Percentiles rank a stretch among this genome's conserved stretches.
These are phyloP conservation scores for Nysson spinosus DNA, from an alignment of 2,888 invertebrate genomes.

Conservation along the genomic window DNA sequence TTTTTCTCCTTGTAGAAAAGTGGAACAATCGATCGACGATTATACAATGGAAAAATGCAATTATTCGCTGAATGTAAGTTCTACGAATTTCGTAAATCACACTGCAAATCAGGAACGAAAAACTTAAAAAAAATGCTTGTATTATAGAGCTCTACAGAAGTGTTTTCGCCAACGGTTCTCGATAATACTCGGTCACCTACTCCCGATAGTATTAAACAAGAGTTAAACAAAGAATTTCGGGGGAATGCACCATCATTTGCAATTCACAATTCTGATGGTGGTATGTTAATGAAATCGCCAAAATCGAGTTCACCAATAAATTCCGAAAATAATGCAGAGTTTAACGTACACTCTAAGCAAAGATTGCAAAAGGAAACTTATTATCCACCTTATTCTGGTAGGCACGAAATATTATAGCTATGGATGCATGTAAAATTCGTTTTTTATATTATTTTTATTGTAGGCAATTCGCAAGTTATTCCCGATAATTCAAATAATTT, in stretches of 20 bases:
- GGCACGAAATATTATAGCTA: too few relatives aligned
- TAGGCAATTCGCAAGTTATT: too few relatives aligned
- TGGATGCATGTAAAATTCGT: too few relatives aligned
- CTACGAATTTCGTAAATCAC: too few relatives aligned
- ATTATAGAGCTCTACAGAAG: constrained; percentile 25
- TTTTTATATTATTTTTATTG: too few relatives aligned
- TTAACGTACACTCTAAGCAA: constrained; percentile 27
- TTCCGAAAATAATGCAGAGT: constrained; percentile 17
- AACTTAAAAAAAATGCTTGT: not conserved
- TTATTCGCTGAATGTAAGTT: constrained; percentile 35
- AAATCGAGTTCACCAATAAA: constrained; percentile 14
- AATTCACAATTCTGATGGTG: constrained; percentile 11
- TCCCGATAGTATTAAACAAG: constrained; percentile 3
- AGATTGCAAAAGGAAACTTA: constrained; percentile 20
- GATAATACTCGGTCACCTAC: constrained; percentile 17
- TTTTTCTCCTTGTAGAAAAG: constrained; percentile 39
- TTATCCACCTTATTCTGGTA: constrained; percentile 31
- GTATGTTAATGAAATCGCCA: constrained; percentile 3
- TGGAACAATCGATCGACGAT: constrained; percentile 35
- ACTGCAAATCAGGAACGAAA: too few relatives aligned
- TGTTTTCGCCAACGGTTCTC: not conserved
- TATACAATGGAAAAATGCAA: constrained; percentile 41
- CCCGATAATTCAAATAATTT: too few relatives aligned
- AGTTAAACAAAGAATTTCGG: constrained; percentile 21
- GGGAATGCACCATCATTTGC: constrained; percentile 15